Conservation (phyloP, 2,113 vertebrate genomes). For the Scytalopus superciliaris region DNA sequence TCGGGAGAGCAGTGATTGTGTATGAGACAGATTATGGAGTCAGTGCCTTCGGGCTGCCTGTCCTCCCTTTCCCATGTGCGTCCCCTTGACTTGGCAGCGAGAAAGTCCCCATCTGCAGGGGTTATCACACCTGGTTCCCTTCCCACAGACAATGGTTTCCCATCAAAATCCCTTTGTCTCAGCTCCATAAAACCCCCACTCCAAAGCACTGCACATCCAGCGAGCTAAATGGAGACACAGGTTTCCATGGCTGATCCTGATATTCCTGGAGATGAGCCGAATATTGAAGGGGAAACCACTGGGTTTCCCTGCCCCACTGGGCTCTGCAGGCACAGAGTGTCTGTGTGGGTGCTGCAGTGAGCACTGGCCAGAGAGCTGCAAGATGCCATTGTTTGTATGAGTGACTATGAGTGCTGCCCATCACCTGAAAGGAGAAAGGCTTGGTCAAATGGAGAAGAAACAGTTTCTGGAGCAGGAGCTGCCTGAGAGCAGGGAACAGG, state of each 20-base stretch:
- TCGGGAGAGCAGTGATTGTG: background rate
- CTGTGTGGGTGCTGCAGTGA: fast-evolving
- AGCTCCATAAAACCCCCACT: background rate
- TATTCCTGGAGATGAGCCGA: background rate
- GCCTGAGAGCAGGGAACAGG: background rate
- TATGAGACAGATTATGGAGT: background rate
- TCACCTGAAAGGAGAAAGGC: background rate
- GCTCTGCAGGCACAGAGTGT: background rate
- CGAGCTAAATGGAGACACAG: fast-evolving
- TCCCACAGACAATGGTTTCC: fast-evolving
- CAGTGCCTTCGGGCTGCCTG: background rate
- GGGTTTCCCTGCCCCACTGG: background rate
- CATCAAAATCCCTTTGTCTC: background rate
- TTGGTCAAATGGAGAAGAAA: background rate
- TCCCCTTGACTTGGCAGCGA: fast-evolving
- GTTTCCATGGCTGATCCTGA: background rate
- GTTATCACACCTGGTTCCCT: background rate
- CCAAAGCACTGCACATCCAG: background rate
- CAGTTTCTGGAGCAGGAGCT: background rate
- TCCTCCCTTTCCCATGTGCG: background rate
- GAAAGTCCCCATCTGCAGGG: fast-evolving
- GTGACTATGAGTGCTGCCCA: background rate
- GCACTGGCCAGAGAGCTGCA: background rate
- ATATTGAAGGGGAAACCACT: background rate
- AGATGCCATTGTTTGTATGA: fast-evolving